Conservation (phyloP, 2,888 invertebrate species). For the Diaphora mendica region DNA sequence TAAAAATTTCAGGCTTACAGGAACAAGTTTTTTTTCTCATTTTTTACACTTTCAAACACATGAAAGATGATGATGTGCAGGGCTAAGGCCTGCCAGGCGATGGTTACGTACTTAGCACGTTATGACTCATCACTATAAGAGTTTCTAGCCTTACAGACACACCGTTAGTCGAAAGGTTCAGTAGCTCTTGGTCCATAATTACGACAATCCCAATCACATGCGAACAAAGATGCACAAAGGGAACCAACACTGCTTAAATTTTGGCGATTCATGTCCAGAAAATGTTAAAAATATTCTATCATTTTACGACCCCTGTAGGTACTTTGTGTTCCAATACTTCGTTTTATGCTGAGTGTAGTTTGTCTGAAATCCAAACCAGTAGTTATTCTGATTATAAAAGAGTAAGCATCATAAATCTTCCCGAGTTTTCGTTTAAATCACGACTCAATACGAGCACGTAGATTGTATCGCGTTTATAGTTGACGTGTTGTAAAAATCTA, state of each 20-base stretch:
- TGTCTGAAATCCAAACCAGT: not conserved
- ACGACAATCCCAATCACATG: not conserved
- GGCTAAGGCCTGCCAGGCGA: no score
- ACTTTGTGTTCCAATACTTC: conserved; percentile 10
- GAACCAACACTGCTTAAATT: not conserved
- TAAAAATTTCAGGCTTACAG: no score
- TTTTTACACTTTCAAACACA: no score
- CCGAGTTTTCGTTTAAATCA: conserved; percentile 8
- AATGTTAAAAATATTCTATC: not conserved
- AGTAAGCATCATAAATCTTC: conserved; percentile 5
- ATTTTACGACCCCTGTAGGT: not conserved
- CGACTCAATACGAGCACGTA: not conserved
- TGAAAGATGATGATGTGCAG: no score
- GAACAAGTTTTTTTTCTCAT: no score
- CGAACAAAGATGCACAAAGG: not conserved
- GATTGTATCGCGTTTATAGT: conserved; percentile 20
- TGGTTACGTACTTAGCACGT: no score
- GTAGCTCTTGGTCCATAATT: no score
- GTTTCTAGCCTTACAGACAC: no score
- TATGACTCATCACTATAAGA: no score
- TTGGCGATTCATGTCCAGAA: conserved; percentile 3
- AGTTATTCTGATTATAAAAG: conserved; percentile 7
- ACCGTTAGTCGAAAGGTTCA: no score
- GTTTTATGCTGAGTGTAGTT: conserved; percentile 10
- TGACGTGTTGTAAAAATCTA: conserved; percentile 5